Evolutionary conservation across 2,888 invertebrate genomes (phyloP).

Genomic region (Altica lythri): DNA sequence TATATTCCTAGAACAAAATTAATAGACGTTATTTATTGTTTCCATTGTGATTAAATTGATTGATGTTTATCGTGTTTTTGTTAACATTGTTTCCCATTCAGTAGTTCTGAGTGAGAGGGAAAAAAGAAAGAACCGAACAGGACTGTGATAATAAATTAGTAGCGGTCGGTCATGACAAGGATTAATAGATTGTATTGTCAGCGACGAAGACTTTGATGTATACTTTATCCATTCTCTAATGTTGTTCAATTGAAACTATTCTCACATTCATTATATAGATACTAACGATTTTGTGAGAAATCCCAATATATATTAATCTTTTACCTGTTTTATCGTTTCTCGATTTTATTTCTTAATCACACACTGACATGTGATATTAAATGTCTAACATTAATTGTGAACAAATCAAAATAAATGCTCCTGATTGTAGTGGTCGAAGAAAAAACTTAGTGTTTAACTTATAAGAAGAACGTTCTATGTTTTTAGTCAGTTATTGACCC

Average conservation of each 20-base stretch:
- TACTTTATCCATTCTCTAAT: constrained; percentile 51
- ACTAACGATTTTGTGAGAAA: constrained; percentile 28
- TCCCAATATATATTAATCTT: constrained; percentile 24
- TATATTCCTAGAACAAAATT: constrained; percentile 42
- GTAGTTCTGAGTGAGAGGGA: constrained; percentile 43
- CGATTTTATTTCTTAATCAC: no score
- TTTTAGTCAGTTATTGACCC: no score
- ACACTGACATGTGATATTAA: no score
- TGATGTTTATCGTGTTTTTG: constrained; percentile 50
- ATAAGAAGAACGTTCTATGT: no score
- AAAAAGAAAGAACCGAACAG: constrained; percentile 30
- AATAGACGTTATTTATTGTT: constrained; percentile 46
- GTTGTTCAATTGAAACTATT: constrained; percentile 54
- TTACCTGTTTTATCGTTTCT: constrained; percentile 20
- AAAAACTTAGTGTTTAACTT: no score
- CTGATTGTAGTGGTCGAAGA: no score
- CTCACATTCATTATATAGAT: constrained; percentile 55
- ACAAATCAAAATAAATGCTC: no score
- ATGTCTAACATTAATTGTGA: no score
- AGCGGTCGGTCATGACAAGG: constrained; percentile 54
- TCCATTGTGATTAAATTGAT: constrained; percentile 50
- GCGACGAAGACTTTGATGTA: constrained; percentile 56
- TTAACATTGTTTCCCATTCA: constrained; percentile 51
- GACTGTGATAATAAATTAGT: constrained; percentile 55
- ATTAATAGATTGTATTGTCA: constrained; percentile 58